Percentiles rank a stretch among this genome's conserved stretches.
Conservation (phyloP, 2,797 vertebrate species). For the Ptychobarbus kaznakovi region DNA sequence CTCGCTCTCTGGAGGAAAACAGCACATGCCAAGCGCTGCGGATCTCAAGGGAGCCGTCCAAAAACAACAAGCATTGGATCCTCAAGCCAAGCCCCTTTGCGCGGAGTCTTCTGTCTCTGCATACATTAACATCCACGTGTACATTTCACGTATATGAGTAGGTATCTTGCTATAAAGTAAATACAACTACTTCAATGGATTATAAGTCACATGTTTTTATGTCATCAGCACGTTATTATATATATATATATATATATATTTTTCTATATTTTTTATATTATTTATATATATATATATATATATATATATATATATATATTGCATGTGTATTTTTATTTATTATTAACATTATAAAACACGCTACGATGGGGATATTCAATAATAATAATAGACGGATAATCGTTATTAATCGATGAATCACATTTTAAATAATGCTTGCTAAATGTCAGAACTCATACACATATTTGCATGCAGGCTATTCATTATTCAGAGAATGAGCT, state of each 20-base stretch:
- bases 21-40: constrained; percentile 15
- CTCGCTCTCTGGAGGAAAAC: constrained; percentile 22
- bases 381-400: neutral
- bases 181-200: neutral
- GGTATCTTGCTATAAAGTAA: neutral
- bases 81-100: constrained; percentile 20
- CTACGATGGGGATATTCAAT: too few relatives aligned
- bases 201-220: neutral
- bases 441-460: neutral
- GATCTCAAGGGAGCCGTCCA: constrained; percentile 5
- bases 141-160: neutral
- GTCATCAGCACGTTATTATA: neutral
- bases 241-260: too few relatives aligned
- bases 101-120: neutral
- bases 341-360: neutral
- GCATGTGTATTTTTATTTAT: neutral
- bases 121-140: constrained; percentile 18
- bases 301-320: too few relatives aligned
- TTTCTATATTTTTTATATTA: too few relatives aligned
- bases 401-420: neutral
- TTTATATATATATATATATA: too few relatives aligned
- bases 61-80: constrained; percentile 23
- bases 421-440: neutral
- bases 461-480: neutral
- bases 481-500: constrained; percentile 4